These are phyloP conservation scores for Vollenhovia emeryi DNA, from an alignment of 1,140 invertebrate species.

Conservation along the genomic window DNA sequence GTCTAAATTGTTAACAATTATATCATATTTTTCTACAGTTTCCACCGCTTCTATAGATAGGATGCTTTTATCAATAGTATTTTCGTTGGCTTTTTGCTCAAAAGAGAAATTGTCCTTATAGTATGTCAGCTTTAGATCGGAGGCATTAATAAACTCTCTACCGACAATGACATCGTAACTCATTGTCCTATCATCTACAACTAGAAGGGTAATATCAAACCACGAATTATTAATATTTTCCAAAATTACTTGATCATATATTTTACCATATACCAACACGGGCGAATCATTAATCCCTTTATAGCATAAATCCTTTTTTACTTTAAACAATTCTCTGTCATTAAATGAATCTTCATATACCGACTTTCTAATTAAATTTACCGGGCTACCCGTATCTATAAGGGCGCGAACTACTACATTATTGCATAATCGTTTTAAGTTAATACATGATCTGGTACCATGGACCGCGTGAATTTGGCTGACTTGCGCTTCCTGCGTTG, in stretches of 20 bases:
- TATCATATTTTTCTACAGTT: neutral
- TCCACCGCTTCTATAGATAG: neutral
- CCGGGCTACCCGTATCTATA: slow-evolving; percentile 1
- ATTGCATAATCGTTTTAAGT: neutral
- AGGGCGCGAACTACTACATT: neutral
- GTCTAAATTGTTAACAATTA: slow-evolving; percentile 10
- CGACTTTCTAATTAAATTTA: neutral
- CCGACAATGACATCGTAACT: neutral
- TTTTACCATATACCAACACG: neutral
- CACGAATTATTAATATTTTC: neutral
- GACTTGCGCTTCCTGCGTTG: too few species aligned
- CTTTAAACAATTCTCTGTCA: neutral
- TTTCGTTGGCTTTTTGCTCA: too few species aligned
- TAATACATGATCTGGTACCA: neutral
- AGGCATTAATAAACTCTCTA: neutral
- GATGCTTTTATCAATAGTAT: neutral
- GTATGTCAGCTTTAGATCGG: neutral
- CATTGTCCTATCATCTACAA: neutral
- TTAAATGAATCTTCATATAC: neutral
- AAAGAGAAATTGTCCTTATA: neutral
- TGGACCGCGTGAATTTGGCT: too few species aligned
- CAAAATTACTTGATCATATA: neutral
- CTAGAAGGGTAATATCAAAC: neutral
- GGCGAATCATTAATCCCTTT: slow-evolving; percentile 4
- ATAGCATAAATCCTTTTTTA: neutral